Base-by-base conservation (phyloP, 2,888 invertebrate species). In the Neuroscelio doddi region DNA sequence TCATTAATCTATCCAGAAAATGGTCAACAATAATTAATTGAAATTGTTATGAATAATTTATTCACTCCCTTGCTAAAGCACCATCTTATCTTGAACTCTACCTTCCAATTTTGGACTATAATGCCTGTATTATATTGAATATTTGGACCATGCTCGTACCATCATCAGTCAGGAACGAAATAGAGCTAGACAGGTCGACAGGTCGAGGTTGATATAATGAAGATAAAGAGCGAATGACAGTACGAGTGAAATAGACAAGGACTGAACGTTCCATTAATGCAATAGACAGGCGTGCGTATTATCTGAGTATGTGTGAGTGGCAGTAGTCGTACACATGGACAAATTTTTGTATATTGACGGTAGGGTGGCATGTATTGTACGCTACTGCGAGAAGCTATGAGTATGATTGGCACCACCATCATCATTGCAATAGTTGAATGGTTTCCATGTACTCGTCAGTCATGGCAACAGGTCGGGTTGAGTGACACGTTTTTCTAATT, bases 371-470 rank as follows among this genome's bases (percentile, higher is more conserved):
- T 2, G 30, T 9, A 30, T 10, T 30, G 30, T 30, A 30, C 30
- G 30, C 21, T 2, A 21, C 21, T 21, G 70, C 57, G 49, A 64
- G 69, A 72, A 70, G 67, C 69, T 71, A 72, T 66, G 70, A 71
- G 71, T 73, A 75, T 71, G 77, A 77, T 76, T 76, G 71, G 69
- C 65, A 69, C 72, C 74, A 64, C 72, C 68, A 69, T 71, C 72
- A 62, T 77, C 77, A 74, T 77, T 76, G 67, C 71, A 72, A 72
- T 71, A 71, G 72, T 72, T 70, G 71, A 77, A 72, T 70, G 70
- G 68, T 70, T 71, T 47, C 65, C 71, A 66, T 72, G 70, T 64
- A 67, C 67, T 70, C 70, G 71, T 44, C 41, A 45, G 14, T 32
- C 50, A 30, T 30, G 5, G 9, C 21, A 21, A 21, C n/a, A n/a